phyloP scores from a whole-genome alignment of 1,140 invertebrate genomes.

The Saxidomus purpurata region DNA sequence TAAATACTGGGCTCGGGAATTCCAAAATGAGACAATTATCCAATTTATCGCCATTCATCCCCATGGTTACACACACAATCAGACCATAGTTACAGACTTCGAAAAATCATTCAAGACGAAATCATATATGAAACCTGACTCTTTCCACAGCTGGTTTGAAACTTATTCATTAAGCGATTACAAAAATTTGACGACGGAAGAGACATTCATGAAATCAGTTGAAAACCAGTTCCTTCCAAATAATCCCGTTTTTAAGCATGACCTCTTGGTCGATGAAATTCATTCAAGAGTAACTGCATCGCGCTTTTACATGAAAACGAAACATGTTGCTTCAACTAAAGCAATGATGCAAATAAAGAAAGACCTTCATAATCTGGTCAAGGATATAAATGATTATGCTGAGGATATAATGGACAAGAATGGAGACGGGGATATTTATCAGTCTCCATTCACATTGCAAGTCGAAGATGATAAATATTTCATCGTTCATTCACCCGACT shows the following conservation, averaged over 20 bases:
- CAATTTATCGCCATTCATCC: constrained; percentile 28
- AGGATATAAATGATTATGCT: constrained; percentile 24
- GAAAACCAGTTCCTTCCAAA: neutral
- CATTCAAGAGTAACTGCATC: neutral
- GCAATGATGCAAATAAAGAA: constrained; percentile 26
- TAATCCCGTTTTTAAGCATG: constrained; percentile 26
- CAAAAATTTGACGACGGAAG: neutral
- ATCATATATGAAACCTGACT: neutral
- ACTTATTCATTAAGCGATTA: neutral
- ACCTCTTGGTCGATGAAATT: neutral
- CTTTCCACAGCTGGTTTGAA: constrained; percentile 31
- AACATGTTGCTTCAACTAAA: constrained; percentile 16
- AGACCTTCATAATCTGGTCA: constrained; percentile 4
- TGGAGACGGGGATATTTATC: neutral
- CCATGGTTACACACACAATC: constrained; percentile 16
- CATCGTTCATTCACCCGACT: constrained; percentile 26
- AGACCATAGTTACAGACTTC: constrained; percentile 14
- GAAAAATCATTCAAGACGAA: constrained; percentile 14
- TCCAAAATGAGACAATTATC: constrained; percentile 25
- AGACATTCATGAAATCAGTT: neutral
- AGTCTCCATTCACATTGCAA: neutral
- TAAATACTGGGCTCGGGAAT: constrained; percentile 23
- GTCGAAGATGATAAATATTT: constrained; percentile 26
- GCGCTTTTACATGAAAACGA: constrained; percentile 42
- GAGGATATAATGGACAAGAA: neutral